Evolutionary conservation across 2,888 invertebrate genomes (phyloP), one percentile per base, ranked within the genome.

Genomic region (Epicampocera succincta): DNA sequence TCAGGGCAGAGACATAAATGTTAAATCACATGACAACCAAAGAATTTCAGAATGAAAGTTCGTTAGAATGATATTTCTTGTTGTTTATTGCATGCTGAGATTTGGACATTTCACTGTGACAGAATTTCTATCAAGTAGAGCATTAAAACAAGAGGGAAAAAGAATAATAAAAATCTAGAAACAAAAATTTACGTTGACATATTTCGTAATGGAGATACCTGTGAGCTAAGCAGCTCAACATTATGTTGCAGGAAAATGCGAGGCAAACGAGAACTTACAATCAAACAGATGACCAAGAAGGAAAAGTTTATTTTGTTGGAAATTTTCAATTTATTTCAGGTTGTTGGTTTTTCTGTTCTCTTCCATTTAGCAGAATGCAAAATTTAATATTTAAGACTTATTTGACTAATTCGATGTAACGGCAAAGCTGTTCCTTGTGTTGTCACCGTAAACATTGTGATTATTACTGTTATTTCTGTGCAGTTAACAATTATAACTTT

Each of bases 401-500:
- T 74, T 73, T 65, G 38, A 29, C 48, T 56, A 65, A 48, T 65
- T 44, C 56, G 63, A 8, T 33, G 48, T 48, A 65, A 46, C 54
- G 25, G 9, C 8, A 65, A 65, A 74, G 40, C 48, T 46, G 44
- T 56, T 1, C 4, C 29, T 12, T 38, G 48, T 56, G n/a, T n/a
- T 46, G 38, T 33, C 54, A 73, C 63, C 46, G 73, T 48, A 76
- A 58, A 68, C 48, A 69, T 61, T 76, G 68, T 13, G 40, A 46
- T 63, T 74, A 65, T 74, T 68, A 54, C 25, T 60, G 40, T 42
- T 54, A 42, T 54, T 61, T 42, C 65, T 76, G 66, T 74, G 69
- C 60, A 58, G 60, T 71, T 71, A 74, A 82, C 81, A 82, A 82
- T 82, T 82, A 82, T 74, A 82, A 78, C 65, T 82, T 66, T 66